Evolutionary conservation across 2,888 invertebrate species (phyloP), one percentile per base, ranked within the genome.

Genomic region (Philaethria dido): DNA sequence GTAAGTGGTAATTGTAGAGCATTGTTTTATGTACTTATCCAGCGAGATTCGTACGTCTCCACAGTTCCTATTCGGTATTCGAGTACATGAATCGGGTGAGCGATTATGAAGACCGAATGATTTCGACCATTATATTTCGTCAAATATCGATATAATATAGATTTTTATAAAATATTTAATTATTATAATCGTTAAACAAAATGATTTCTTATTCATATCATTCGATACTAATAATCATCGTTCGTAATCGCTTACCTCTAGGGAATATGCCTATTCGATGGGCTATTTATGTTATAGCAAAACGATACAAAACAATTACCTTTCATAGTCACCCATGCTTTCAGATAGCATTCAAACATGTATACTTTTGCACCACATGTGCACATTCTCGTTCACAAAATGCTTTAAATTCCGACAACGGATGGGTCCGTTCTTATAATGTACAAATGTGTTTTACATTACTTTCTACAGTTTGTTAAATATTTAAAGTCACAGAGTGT

Each of bases 11-110:
- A 83, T 79, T 75, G 75, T 74, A 77, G 76, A 77, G 75, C 74
- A 70, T 73, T 72, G 67, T 71, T 71, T 68, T 60, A 67, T 78
- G 78, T 80, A 77, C 76, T 78, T 81, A 82, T 81, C 81, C 82
- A 79, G 83, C 85, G 89, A 89, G 89, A 89, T 87, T 89, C 87
- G 81, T 83, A 78, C 80, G 78, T 79, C 82, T 82, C 82, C 81
- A 80, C 81, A 73, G 72, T 44, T 60, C 45, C 33, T 45, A 60
- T 45, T 60, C 44, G 45, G 44, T 47, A 60, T 60, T 60, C 60
- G 60, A 60, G 60, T 33, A 60, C 45, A 29, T 33, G 45, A 45
- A 60, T 29, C 45, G 13, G 45, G 60, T 18, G 45, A 45, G 59
- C 59, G 60, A 60, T 60, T 45, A 45, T 29, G 29, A 60, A 45